Base-by-base conservation (phyloP, 2,797 vertebrate genomes). In the Paratrypauchen microcephalus region DNA sequence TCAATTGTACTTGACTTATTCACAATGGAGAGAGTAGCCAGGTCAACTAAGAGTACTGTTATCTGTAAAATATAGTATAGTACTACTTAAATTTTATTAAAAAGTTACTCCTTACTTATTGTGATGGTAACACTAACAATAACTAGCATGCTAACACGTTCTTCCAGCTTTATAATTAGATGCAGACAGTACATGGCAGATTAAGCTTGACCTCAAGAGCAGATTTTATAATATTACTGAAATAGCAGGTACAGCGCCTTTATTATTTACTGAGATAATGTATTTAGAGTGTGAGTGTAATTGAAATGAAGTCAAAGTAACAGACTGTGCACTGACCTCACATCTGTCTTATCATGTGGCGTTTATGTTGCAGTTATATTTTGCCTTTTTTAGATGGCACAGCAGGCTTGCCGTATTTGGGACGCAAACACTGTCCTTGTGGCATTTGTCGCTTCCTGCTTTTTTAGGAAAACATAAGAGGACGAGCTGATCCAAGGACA, bases 281-380 rank as follows among this genome's bases (percentile, higher is more conserved):
- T 68, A 28, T 3, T 45, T 15, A 15, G 13, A 66, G 68, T 32
- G 36, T 60, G 8, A 0, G 70, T 69, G 52, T 54, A 71, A 82
- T 70, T 58, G 55, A 73, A 45, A 84, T 85, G 80, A 74, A 75
- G 68, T 68, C 68, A n/a, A 6, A 69, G 74, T 30, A 82, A 75
- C 81, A 83, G 78, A 70, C 82, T 83, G 76, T 32, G 50, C 55
- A 28, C 68, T 75, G 73, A 74, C 81, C 79, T 76, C 71, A 3
- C 23, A 59, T 56, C 63, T 68, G 39, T 74, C 74, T 57, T 9
- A 30, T 66, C 41, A 52, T 54, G 23, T 41, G 58, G 65, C 48
- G 50, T 65, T 47, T 64, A 71, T 39, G 45, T 65, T 41, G 60
- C 30, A 70, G 55, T 70, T 41, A 68, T 61, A n/a, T 56, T 56